Base-by-base conservation (phyloP, 1,140 invertebrate genomes). In the Bombus sibiricus region DNA sequence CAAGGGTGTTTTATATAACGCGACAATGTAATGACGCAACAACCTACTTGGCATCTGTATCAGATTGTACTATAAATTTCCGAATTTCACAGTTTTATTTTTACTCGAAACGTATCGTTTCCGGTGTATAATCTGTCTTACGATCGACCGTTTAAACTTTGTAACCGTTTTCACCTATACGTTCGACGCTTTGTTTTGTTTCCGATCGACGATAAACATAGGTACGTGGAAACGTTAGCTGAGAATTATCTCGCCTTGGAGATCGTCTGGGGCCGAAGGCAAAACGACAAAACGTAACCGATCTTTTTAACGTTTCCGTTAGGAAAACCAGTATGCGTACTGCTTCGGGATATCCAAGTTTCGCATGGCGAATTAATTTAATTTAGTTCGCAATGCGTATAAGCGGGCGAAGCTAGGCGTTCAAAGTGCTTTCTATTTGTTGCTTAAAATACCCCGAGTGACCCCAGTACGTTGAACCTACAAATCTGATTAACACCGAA, bases 41-140 rank as follows among this genome's bases (percentile, higher is more conserved):
- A 85, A 80, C 83, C 83, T 85, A 85, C 39, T 85, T 85, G 76
- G 83, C 83, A 80, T 59, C 53, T 18, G 34, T 34, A 37, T 47
- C 9, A 0, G 39, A 81, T 41, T 8, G 25, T 32, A 32, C 13
- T 12, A 18, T n/a, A 72, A 80, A 72, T 79, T 72, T 9, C 22
- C 41, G 1, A 34, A 32, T 62, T 80, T 80, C 47, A 10, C 39
- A 12, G 28, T 41, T n/a, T 59, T 47, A 80, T 85, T 80, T 72
- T 79, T 62, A 57, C 28, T 10, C 12, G 4, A 3, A 34, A 18
- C 41, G 2, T n/a, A 73, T 75, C 47, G 59, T 64, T 75, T n/a
- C 28, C 18, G 34, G 43, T 13, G n/a, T 80, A 69, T 57, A 13
- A 32, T 53, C 22, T 13, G 25, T 39, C 28, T 22, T 10, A 6